phyloP scores from a whole-genome alignment of 2,888 invertebrate genomes.

The Drosophila rubida region DNA sequence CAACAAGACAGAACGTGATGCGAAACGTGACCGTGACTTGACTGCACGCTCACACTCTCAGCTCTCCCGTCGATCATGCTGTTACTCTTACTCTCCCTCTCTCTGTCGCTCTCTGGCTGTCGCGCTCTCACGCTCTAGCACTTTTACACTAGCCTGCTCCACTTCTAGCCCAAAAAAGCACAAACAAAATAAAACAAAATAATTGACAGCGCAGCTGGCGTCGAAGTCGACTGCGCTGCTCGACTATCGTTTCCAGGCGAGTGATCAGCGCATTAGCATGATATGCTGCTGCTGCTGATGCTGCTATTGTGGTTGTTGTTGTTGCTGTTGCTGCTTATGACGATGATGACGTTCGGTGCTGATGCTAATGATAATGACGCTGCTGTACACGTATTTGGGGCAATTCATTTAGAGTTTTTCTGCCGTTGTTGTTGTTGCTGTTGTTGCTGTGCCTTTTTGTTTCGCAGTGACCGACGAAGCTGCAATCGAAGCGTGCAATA shows the following conservation, averaged over 20 bases:
- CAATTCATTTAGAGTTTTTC: constrained; percentile 72
- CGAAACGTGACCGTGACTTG: constrained; percentile 78
- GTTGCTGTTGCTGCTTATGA: constrained; percentile 38
- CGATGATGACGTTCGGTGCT: constrained; percentile 35
- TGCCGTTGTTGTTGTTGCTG: constrained; percentile 10
- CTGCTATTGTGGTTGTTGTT: constrained; percentile 30
- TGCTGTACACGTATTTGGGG: constrained; percentile 67
- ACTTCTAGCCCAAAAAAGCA: constrained; percentile 46
- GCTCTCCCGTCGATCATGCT: neutral
- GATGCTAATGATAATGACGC: constrained; percentile 38
- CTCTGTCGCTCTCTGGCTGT: neutral
- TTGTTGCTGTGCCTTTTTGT: constrained; percentile 19
- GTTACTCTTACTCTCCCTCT: constrained; percentile 10
- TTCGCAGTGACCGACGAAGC: constrained; percentile 57
- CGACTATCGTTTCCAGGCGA: constrained; percentile 67
- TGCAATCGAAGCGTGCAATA: constrained; percentile 72
- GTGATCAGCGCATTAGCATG: constrained; percentile 71
- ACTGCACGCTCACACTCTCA: constrained; percentile 29
- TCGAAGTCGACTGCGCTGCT: constrained; percentile 22
- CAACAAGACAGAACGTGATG: constrained; percentile 68
- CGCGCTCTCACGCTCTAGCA: constrained; percentile 35
- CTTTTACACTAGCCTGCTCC: constrained; percentile 49
- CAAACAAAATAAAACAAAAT: constrained; percentile 19
- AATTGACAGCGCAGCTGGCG: constrained; percentile 31
- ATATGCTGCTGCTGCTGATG: constrained; percentile 35